Base-by-base conservation (phyloP, 1,140 invertebrate genomes). In the Ceratina japonica region DNA sequence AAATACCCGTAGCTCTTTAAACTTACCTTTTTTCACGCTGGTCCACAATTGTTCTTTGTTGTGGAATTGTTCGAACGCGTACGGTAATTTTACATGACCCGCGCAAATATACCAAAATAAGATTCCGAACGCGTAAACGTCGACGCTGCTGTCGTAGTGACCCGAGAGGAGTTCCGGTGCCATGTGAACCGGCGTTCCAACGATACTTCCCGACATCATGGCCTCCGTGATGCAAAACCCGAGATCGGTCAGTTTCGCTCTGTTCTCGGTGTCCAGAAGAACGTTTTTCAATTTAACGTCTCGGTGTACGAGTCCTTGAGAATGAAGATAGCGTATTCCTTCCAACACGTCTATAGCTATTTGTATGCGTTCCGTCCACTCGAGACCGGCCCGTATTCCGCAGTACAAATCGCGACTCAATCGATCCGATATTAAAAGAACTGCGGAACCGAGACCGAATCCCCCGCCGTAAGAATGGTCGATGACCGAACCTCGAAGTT, bases 271-370 rank as follows among this genome's bases (percentile, higher is more conserved):
- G 90, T 98, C 97, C 78, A 98, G 91, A 75, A 98, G 91, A 58
- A 98, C 97, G 92, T 98, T 98, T 92, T 98, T 98, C 74, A 98
- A 92, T 91, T 98, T 98, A 76, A 98, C 97, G 91, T 98, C 97
- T 75, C 97, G 94, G 91, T 98, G 97, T 13, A 98, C 96, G 2
- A 98, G 93, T 1, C 97, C 97, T 91, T 96, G 95, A 15, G 96
- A 97, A 91, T 98, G 97, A 18, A 98, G 94, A 92, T 97, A 98
- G 49, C 97, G 94, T 87, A 98, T 97, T 15, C 96, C 96, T 89
- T 97, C 95, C 0, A 97, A 94, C 2, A 97, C 97, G 91, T 98
- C 97, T 75, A 97, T 95, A 0, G 97, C 95, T 74, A 98, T 95
- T 89, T 96, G 93, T 88, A 97, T 93, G 84, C 95, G 91, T 58